Base-by-base conservation (phyloP, 1,140 invertebrate genomes). In the Orius insidiosus region DNA sequence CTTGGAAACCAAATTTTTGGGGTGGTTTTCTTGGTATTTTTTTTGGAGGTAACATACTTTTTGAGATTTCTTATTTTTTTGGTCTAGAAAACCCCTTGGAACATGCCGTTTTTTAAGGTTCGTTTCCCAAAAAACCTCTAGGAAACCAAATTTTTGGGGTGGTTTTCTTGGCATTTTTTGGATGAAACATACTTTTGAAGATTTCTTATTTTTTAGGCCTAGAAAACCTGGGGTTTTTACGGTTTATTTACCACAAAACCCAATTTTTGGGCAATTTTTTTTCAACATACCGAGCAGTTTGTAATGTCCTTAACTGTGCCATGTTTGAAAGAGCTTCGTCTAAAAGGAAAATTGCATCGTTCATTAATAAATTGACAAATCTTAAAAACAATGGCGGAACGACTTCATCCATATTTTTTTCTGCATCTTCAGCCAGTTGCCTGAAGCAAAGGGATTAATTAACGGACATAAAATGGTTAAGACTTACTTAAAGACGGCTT, bases 281-380 rank as follows among this genome's bases (percentile, higher is more conserved):
- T n/a, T n/a, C n/a, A n/a, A n/a, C n/a, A n/a, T n/a, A 82, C 80
- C 72, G 74, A 15, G 75, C 75, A 36, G 69, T 66, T 58, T 83
- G 73, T 60, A 85, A 65, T 51, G 78, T 78, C 41, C 75, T 72
- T 34, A 90, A 70, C 56, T 86, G 79, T 19, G 83, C 73, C 76
- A 90, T 83, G 58, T 87, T 85, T 0, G 74, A 69, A 3, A 96
- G 67, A 1, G 86, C 87, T 63, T 96, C 90, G 60, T 95, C 90
- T 46, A 94, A 61, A 3, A 97, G 62, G 62, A 86, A 96, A 13
- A 92, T 90, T 42, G 90, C 89, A 70, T 96, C 93, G 60, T 97
- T 97, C 58, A 95, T 92, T 2, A 96, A 65, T 36, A 96, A 67
- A 69, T 96, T 96, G 13, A 95, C 77, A 60, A 97, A 97, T 45